Evolutionary conservation across 2,888 invertebrate genomes (phyloP), one percentile per base, ranked within the genome.

Genomic region (Ernsta delagoae): DNA sequence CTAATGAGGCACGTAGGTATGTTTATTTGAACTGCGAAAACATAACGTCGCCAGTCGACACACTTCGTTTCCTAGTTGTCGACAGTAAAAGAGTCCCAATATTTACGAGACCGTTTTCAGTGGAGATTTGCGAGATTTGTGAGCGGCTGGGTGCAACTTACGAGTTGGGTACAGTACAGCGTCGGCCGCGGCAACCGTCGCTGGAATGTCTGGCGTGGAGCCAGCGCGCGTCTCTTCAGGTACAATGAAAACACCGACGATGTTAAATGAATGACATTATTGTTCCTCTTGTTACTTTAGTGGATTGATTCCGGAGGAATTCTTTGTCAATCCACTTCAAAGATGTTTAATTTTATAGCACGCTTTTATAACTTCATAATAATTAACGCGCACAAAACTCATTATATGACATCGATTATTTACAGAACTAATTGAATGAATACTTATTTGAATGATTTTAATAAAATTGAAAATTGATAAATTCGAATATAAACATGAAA

Each of bases 191-290:
- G 71, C 68, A 72, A 72, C 69, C 75, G 61, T 72, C 68, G 48
- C 59, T 59, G 76, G 75, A 77, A 78, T 77, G 74, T 62, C 70
- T 78, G 78, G 78, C 75, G 7, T 7, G n/a, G 4, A 54, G 75
- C 78, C 78, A 79, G 70, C 12, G 45, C 63, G 54, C 70, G 64
- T 73, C 71, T 70, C 67, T 62, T 63, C 73, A 71, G 71, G 72
- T 74, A 77, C 76, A 78, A 78, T 78, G 72, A 77, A 78, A 78
- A 72, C 71, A 73, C 71, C 71, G 70, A 70, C 75, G 72, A 70
- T 70, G 70, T 70, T 71, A 70, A 73, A 68, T 68, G 70, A 72
- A 70, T 57, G 71, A 61, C 65, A 63, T 70, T 73, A 70, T 71
- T 70, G 70, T 67, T 70, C 48, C 41, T 62, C 60, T 43, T 53